Percentiles rank a stretch among this genome's conserved stretches.
phyloP scores from a whole-genome alignment of 1,140 invertebrate species.

The Microplitis demolitor region DNA sequence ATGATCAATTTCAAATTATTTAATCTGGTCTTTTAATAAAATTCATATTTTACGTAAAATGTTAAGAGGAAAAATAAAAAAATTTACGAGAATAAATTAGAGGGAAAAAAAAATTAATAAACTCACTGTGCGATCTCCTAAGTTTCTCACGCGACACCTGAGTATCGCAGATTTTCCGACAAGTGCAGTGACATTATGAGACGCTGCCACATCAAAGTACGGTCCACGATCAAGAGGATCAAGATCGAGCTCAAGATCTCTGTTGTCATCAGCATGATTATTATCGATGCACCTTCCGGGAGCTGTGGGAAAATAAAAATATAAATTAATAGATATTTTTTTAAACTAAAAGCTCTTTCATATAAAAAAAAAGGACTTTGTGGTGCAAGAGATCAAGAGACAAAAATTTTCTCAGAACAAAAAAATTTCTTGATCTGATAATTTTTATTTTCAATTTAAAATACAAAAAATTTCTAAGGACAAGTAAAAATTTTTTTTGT shows the following conservation, averaged over 20 bases:
- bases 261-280: slow-evolving; percentile 32
- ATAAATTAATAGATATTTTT: too few relatives aligned
- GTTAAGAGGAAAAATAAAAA: background rate
- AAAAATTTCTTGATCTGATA: too few relatives aligned
- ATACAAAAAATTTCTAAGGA: too few relatives aligned
- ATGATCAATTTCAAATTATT: too few relatives aligned
- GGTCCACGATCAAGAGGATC: slow-evolving; percentile 67
- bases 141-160: slow-evolving; percentile 78
- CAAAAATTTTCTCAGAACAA: too few relatives aligned
- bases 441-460: too few relatives aligned
- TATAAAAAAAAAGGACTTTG: too few relatives aligned
- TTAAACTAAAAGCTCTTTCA: too few relatives aligned
- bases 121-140: slow-evolving; percentile 77
- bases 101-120: background rate
- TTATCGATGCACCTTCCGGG: slow-evolving; percentile 50
- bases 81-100: background rate
- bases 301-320: slow-evolving; percentile 39
- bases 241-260: slow-evolving; percentile 46
- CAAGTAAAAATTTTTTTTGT: too few relatives aligned
- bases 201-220: slow-evolving; percentile 74
- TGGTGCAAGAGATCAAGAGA: too few relatives aligned
- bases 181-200: slow-evolving; percentile 79
- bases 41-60: background rate
- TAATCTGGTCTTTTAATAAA: too few relatives aligned
- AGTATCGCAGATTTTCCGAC: slow-evolving; percentile 79